Percentiles rank a stretch among this genome's conserved stretches.
Evolutionary conservation across 2,888 invertebrate species (phyloP).

Genomic region (Apotomis capreana): DNA sequence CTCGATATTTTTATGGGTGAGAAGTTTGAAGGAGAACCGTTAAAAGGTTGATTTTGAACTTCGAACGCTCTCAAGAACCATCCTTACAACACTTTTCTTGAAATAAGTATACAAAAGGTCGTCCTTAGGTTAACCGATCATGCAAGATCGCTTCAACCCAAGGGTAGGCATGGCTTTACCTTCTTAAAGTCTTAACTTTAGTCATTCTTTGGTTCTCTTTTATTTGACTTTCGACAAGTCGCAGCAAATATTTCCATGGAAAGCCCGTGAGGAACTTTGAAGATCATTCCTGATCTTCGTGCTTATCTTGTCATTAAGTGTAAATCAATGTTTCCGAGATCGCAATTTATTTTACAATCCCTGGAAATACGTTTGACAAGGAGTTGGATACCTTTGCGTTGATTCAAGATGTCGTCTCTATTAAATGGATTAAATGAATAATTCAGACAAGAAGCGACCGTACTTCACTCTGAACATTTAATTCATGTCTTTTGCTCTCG

Average conservation of each 20-base stretch:
- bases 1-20: not conserved
- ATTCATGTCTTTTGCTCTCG: constrained; percentile 47
- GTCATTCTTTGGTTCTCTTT: constrained; percentile 21
- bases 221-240: constrained; percentile 25
- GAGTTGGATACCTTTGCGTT: constrained; percentile 49
- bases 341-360: constrained; percentile 23
- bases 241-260: constrained; percentile 26
- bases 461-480: constrained; percentile 54
- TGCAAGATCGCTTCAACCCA: constrained; percentile 3
- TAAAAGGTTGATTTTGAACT: not conserved
- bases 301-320: constrained; percentile 1
- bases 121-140: constrained; percentile 16
- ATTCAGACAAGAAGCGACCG: constrained; percentile 69
- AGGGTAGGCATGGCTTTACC: constrained; percentile 9
- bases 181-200: constrained; percentile 24
- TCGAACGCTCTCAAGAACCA: constrained; percentile 6
- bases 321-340: constrained; percentile 4
- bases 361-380: constrained; percentile 7
- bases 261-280: constrained; percentile 1
- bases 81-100: constrained; percentile 2
- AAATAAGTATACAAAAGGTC: constrained; percentile 9
- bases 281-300: constrained; percentile 8
- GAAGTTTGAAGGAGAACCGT: not conserved
- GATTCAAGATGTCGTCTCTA: constrained; percentile 56
- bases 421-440: constrained; percentile 79